Conservation (phyloP, 2,888 invertebrate genomes). For the Aricia artaxerxes region DNA sequence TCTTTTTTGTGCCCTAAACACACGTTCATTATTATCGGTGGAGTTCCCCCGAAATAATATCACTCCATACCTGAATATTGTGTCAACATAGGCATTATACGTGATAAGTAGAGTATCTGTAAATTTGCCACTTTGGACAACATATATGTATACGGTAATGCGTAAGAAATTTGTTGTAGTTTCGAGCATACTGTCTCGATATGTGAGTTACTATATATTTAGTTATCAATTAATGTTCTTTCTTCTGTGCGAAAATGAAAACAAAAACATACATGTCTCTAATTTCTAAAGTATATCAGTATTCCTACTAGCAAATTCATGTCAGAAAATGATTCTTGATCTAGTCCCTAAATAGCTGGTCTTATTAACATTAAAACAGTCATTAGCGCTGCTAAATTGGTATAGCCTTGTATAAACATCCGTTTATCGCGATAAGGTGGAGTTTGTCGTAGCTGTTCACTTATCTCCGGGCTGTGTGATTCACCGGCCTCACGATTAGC, state of each 20-base stretch:
- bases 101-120: too few species aligned
- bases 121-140: too few species aligned
- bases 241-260: not conserved
- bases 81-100: too few species aligned
- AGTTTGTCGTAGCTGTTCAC: constrained; percentile 46
- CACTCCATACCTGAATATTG: too few species aligned
- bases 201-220: not conserved
- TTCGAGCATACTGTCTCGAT: too few species aligned
- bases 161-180: too few species aligned
- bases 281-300: not conserved
- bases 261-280: too few species aligned
- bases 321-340: not conserved
- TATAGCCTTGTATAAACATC: constrained; percentile 62
- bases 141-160: too few species aligned
- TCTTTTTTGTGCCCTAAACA: too few species aligned
- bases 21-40: too few species aligned
- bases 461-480: constrained; percentile 52
- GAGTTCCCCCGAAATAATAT: too few species aligned
- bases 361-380: not conserved
- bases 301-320: not conserved
- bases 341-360: not conserved
- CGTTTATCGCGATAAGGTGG: constrained; percentile 62
- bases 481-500: constrained; percentile 42
- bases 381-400: constrained; percentile 43
- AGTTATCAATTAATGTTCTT: not conserved